Percentiles rank a stretch among this genome's conserved stretches.
Conservation (phyloP, 2,797 vertebrate genomes). For the Sarcophilus harrisii region DNA sequence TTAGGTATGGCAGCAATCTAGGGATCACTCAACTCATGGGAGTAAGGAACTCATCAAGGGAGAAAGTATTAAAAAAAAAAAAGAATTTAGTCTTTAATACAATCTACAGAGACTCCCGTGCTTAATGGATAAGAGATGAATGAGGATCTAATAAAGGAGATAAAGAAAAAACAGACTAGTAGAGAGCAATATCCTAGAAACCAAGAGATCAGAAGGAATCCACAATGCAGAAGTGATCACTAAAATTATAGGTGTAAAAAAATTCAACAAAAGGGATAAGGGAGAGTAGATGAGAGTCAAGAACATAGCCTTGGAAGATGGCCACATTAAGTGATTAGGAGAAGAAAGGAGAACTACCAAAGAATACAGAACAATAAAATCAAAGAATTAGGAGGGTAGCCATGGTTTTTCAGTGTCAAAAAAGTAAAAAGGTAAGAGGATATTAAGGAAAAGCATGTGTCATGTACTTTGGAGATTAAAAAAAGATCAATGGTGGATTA, state of each 20-base stretch:
- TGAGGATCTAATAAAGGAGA: not conserved
- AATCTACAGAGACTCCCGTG: not conserved
- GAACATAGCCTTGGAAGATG: not conserved
- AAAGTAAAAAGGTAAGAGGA: not conserved
- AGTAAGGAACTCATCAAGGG: not conserved
- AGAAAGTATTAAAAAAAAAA: not conserved
- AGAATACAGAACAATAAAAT: not conserved
- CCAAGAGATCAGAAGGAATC: not conserved
- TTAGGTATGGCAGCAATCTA: not conserved
- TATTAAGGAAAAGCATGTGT: not conserved
- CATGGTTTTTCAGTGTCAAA: not conserved
- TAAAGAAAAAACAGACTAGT: not conserved
- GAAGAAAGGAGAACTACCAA: not conserved
- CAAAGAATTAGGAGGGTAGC: not conserved
- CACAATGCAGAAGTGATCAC: not conserved
- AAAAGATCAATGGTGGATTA: not conserved
- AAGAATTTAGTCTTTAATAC: not conserved
- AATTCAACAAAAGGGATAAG: not conserved
- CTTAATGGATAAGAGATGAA: not conserved
- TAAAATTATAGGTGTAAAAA: not conserved
- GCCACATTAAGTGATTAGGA: not conserved
- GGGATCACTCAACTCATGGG: not conserved
- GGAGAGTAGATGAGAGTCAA: not conserved
- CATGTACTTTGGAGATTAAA: not conserved
- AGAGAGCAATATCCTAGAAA: not conserved